These are phyloP conservation scores for Esox lucius DNA, from an alignment of 2,797 vertebrate genomes.

Conservation along the genomic window DNA sequence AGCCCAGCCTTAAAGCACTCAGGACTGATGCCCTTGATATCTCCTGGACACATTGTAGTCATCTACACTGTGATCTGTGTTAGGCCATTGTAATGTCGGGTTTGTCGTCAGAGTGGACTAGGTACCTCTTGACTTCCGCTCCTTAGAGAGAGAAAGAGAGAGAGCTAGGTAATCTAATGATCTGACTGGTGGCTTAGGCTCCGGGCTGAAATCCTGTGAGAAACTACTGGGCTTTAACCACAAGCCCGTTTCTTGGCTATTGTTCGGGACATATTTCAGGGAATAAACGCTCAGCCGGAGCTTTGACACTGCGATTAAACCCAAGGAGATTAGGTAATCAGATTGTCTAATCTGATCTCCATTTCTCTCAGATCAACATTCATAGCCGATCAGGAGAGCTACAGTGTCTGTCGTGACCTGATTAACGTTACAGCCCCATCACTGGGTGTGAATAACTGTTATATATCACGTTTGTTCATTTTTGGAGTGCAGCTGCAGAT, in stretches of 20 bases:
- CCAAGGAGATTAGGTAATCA: constrained; percentile 51
- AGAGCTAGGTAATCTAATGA: constrained; percentile 18
- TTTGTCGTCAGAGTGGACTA: constrained; percentile 9
- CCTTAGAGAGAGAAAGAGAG: constrained; percentile 27
- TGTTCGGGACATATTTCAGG: constrained; percentile 28
- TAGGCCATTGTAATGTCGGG: neutral
- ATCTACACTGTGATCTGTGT: constrained; percentile 20
- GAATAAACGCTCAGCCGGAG: constrained; percentile 39
- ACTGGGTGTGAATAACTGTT: no score
- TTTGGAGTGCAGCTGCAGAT: neutral
- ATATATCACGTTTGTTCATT: no score
- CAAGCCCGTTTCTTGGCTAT: constrained; percentile 18
- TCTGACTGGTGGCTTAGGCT: constrained; percentile 6
- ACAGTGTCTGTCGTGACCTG: constrained; percentile 5
- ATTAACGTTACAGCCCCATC: neutral
- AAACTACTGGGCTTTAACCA: neutral
- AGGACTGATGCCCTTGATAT: neutral
- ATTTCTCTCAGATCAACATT: constrained; percentile 60
- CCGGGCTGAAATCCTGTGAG: constrained; percentile 1
- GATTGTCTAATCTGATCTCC: constrained; percentile 59
- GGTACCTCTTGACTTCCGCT: constrained; percentile 5
- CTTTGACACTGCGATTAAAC: constrained; percentile 23
- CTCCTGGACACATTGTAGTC: constrained; percentile 27
- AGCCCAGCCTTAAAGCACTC: neutral
- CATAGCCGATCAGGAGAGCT: constrained; percentile 47